Evolutionary conservation across 2,888 invertebrate species (phyloP).

Genomic region (Eristalinus sepulchralis): DNA sequence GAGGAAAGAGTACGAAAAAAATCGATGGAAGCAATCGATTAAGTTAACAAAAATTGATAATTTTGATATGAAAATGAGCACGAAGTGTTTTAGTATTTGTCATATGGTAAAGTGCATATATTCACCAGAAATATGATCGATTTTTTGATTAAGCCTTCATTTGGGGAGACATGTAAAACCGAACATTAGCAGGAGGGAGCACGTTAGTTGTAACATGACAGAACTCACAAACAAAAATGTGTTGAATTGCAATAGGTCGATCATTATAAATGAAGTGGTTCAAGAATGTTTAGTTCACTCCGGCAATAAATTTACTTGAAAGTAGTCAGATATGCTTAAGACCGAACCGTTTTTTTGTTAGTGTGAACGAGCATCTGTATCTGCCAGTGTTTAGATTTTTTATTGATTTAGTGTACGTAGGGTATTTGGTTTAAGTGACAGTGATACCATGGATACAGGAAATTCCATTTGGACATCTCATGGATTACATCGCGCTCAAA

Average conservation of each 20-base stretch:
- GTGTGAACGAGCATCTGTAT: neutral
- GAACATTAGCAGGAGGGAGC: constrained; percentile 3
- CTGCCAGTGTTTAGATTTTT: neutral
- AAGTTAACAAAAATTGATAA: constrained; percentile 17
- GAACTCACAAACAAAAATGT: neutral
- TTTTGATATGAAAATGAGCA: constrained; percentile 28
- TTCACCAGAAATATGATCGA: constrained; percentile 34
- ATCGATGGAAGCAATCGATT: constrained; percentile 57
- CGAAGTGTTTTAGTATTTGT: constrained; percentile 10
- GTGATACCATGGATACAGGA: constrained; percentile 46
- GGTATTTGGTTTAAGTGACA: neutral
- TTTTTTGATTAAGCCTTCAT: constrained; percentile 33
- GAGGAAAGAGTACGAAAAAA: constrained; percentile 6
- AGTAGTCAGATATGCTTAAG: constrained; percentile 4
- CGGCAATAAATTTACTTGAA: constrained; percentile 7
- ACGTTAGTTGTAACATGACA: neutral
- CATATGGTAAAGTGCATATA: constrained; percentile 30
- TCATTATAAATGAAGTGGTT: constrained; percentile 43
- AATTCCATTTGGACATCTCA: constrained; percentile 46
- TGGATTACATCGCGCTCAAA: constrained; percentile 7
- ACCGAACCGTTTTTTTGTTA: neutral
- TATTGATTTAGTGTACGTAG: neutral
- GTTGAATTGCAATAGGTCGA: constrained; percentile 9
- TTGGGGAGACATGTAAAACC: constrained; percentile 1
- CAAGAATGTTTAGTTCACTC: constrained; percentile 34